These are phyloP conservation scores for Pelagia noctiluca DNA, from an alignment of 30 jellyfish, hydroid and myxozoan species.

Conservation along the genomic window DNA sequence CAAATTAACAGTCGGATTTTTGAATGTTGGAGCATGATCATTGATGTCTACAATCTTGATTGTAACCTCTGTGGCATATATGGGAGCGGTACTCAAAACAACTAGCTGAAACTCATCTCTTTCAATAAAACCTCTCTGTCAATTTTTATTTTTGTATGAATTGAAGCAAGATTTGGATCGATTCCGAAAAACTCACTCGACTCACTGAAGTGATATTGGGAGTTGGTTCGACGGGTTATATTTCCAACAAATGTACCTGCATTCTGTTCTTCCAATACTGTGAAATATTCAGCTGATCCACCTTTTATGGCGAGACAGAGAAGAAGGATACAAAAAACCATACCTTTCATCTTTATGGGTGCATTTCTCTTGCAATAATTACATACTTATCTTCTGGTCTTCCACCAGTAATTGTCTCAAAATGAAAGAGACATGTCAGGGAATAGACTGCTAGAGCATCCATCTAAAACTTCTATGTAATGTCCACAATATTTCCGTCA, in stretches of 20 bases:
- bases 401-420: too few species aligned
- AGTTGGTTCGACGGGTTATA: conserved; percentile 47
- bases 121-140: conserved; percentile 69
- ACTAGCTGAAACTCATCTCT: conserved; percentile 37
- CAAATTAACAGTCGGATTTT: conserved; percentile 18
- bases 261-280: conserved; percentile 67
- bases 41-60: conserved; percentile 77
- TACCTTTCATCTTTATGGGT: too few species aligned
- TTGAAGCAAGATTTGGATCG: conserved; percentile 65
- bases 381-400: too few species aligned
- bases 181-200: conserved; percentile 56
- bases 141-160: conserved; percentile 73
- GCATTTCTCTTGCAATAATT: too few species aligned
- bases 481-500: too few species aligned
- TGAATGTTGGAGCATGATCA: conserved; percentile 89
- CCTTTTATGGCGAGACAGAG: neutral
- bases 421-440: too few species aligned
- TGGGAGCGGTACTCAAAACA: conserved; percentile 73
- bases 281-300: conserved; percentile 36
- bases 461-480: too few species aligned
- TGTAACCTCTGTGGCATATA: conserved; percentile 74
- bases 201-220: conserved; percentile 64
- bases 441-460: too few species aligned
- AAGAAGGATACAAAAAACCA: neutral
- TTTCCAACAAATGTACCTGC: conserved; percentile 79